Evolutionary conservation across 2,113 vertebrate genomes (phyloP), one percentile per base, ranked within the genome.

Genomic region (Heterocephalus glaber): DNA sequence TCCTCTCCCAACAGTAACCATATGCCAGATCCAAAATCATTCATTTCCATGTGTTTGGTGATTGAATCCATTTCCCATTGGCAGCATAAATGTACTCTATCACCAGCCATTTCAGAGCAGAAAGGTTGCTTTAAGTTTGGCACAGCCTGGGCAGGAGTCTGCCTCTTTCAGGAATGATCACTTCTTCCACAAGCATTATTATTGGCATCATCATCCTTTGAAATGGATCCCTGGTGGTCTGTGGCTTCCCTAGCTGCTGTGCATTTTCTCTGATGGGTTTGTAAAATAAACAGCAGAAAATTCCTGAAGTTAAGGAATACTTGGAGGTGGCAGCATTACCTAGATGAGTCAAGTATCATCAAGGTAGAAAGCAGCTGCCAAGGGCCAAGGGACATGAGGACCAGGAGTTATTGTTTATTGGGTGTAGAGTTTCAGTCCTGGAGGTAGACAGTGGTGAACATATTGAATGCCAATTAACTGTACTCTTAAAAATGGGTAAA

Each of bases 141-240:
- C 93, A 85, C 5, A 20, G 72, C 81, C 70, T 86, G 28, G 87
- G 85, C 19, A 1, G 94, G 28, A 89, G 58, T 26, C 74, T 70
- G 19, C 22, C 96, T 87, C 76, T 30, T 92, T 94, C 28, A n/a
- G 94, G 97, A 60, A 96, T 95, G 85, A 82, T 52, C 92, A 82
- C 95, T 77, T 92, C 85, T 94, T 90, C 94, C 93, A 86, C 70
- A 72, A 66, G 93, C 83, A 76, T 92, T 96, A 54, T 97, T 97
- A 97, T 97, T 97, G 97, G 96, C 82, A 95, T 94, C 97, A 95
- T 97, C 96, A 97, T 97, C 96, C 98, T 98, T 97, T 97, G 96
- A 86, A 96, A 94, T 96, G 96, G 96, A 95, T 96, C 93, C 95
- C 94, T 90, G 74, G 94, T 76, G 97, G 82, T 3, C 58, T 96